Evolutionary conservation across 1,140 invertebrate genomes (phyloP).

Genomic region (Drosophila neocordata): DNA sequence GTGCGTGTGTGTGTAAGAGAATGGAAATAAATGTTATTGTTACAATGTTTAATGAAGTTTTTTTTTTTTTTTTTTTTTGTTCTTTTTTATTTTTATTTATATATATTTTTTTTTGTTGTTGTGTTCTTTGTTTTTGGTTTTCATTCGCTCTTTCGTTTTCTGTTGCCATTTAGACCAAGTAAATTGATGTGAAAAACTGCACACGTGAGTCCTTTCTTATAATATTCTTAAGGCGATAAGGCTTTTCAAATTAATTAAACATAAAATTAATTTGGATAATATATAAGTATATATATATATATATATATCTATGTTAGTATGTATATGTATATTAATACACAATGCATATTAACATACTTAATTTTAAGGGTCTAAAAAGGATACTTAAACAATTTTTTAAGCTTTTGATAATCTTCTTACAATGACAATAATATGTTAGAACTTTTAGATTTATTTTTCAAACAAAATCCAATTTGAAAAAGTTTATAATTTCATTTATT

Average conservation of each 20-base stretch:
- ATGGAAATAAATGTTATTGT: constrained; percentile 66
- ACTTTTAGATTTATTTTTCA: too few species aligned
- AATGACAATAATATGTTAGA: too few species aligned
- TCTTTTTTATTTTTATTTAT: neutral
- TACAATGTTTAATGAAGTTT: constrained; percentile 71
- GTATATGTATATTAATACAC: too few species aligned
- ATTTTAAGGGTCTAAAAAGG: too few species aligned
- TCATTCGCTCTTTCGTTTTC: neutral
- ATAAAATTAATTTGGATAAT: constrained; percentile 4
- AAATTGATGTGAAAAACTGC: neutral
- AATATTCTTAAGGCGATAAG: too few species aligned
- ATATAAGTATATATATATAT: neutral
- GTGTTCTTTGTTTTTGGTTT: neutral
- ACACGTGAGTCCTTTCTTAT: neutral
- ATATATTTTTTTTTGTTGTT: constrained; percentile 5
- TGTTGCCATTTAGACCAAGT: neutral
- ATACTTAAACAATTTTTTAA: neutral
- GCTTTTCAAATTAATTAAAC: constrained; percentile 2
- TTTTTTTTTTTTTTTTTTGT: constrained; percentile 23
- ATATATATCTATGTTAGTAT: too few species aligned
- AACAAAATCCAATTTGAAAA: too few species aligned
- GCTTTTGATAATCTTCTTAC: too few species aligned
- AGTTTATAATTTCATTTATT: too few species aligned
- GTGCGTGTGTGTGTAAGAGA: constrained; percentile 14
- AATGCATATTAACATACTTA: too few species aligned